Evolutionary conservation across 2,888 invertebrate genomes (phyloP).

Genomic region (Plagiodera versicolora): DNA sequence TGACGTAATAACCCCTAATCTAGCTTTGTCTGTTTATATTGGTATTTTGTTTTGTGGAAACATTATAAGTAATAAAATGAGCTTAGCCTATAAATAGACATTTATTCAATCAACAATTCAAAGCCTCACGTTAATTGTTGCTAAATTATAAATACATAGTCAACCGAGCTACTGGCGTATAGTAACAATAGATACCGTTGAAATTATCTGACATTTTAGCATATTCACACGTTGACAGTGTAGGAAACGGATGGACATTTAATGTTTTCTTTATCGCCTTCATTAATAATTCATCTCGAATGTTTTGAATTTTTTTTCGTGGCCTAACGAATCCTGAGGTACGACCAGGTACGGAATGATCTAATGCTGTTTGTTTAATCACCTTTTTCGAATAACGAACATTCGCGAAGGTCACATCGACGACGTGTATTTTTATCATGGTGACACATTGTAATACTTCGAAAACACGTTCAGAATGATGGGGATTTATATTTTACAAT

Average conservation of each 20-base stretch:
- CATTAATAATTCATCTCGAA: background rate
- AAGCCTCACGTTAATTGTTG: too few relatives aligned
- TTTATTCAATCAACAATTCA: too few relatives aligned
- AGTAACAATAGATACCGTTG: too few relatives aligned
- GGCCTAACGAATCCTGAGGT: background rate
- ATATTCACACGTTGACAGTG: background rate
- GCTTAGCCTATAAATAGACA: too few relatives aligned
- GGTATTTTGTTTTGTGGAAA: too few relatives aligned
- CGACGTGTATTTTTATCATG: background rate
- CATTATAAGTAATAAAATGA: too few relatives aligned
- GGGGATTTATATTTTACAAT: too few relatives aligned
- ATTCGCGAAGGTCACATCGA: background rate
- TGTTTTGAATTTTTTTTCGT: background rate
- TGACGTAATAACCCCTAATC: too few relatives aligned
- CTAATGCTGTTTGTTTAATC: background rate
- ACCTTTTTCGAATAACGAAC: background rate
- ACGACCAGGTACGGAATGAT: background rate
- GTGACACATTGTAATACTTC: background rate
- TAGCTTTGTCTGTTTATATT: too few relatives aligned
- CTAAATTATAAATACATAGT: too few relatives aligned
- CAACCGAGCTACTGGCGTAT: too few relatives aligned
- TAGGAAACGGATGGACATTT: background rate
- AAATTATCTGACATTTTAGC: background rate
- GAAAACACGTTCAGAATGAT: too few relatives aligned
- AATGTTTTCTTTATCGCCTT: background rate